phyloP scores from a whole-genome alignment of 2,797 vertebrate genomes.

The Anas georgica region DNA sequence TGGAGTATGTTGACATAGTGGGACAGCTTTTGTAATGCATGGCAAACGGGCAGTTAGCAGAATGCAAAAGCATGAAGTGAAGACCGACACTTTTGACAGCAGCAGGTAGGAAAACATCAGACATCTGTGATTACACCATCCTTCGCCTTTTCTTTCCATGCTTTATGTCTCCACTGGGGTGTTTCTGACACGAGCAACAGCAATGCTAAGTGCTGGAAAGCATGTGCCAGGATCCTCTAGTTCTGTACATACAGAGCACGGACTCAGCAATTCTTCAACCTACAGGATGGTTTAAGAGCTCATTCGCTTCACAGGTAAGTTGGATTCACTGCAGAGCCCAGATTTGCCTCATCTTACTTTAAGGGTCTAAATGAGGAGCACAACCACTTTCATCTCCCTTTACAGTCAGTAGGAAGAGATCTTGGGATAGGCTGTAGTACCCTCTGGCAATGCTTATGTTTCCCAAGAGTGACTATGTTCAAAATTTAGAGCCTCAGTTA shows the following conservation, averaged over 20 bases:
- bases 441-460: conserved; percentile 33
- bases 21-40: background rate
- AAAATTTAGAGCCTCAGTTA: conserved; percentile 44
- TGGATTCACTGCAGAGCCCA: background rate
- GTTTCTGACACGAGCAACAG: background rate
- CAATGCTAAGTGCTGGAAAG: background rate
- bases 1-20: background rate
- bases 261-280: background rate
- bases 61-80: background rate
- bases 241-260: background rate
- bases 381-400: conserved; percentile 19
- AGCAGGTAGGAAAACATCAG: background rate
- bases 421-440: conserved; percentile 18
- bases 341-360: conserved; percentile 14
- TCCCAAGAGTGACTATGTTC: conserved; percentile 28
- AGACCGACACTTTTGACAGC: background rate
- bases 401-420: conserved; percentile 12
- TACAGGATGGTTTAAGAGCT: background rate
- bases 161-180: background rate
- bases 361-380: conserved; percentile 8
- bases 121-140: background rate
- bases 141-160: background rate
- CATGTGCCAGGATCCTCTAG: background rate
- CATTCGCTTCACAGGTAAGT: background rate
- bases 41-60: background rate